These are phyloP conservation scores for Sitta europaea DNA, from an alignment of 2,113 vertebrate species.

Conservation along the genomic window DNA sequence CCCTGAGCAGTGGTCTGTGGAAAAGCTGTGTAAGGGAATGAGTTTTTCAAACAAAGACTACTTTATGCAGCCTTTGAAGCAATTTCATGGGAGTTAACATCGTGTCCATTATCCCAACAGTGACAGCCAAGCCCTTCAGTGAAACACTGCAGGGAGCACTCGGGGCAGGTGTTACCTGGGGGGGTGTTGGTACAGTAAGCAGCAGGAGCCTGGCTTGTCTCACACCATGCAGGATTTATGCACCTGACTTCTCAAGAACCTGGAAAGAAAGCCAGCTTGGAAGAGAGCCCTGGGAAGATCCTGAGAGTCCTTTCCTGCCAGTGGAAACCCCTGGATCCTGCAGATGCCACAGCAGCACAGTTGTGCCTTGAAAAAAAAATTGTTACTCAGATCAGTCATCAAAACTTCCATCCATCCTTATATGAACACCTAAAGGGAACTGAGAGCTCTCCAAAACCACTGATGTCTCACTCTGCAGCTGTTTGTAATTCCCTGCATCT, in stretches of 20 bases:
- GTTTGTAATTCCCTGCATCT: neutral
- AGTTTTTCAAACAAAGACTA: no score
- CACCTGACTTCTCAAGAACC: neutral
- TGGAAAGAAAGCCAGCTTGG: neutral
- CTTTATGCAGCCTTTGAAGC: no score
- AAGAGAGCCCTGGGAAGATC: neutral
- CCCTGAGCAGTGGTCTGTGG: no score
- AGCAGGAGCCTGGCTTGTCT: neutral
- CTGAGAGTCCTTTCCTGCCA: neutral
- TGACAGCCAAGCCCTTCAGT: accelerated
- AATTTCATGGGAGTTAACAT: no score
- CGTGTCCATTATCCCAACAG: no score
- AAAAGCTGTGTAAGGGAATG: no score
- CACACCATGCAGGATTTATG: neutral
- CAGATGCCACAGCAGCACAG: neutral
- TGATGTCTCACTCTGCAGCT: neutral
- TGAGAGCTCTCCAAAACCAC: neutral
- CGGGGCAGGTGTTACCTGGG: neutral
- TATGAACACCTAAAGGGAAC: neutral
- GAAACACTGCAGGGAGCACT: neutral
- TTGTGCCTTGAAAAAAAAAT: no score
- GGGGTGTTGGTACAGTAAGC: neutral
- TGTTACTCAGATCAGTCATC: neutral
- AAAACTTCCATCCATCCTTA: neutral
- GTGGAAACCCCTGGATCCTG: neutral